Conservation (phyloP, 2,888 invertebrate genomes). For the Ditula angustiorana region DNA sequence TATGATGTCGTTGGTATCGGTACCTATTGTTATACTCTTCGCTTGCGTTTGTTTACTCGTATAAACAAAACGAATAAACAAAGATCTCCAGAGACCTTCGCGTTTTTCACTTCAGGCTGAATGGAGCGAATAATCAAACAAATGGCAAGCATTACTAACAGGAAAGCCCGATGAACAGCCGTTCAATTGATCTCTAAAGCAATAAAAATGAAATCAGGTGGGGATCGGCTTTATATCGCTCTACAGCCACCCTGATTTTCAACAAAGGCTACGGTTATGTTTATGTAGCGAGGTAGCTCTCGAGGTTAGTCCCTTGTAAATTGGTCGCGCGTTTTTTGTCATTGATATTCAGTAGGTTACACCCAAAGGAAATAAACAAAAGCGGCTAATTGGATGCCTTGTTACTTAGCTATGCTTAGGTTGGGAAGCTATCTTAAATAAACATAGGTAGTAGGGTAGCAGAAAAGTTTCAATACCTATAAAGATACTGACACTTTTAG, state of each 20-base stretch:
- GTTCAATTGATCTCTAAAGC: conserved; percentile 13
- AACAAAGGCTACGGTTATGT: conserved; percentile 15
- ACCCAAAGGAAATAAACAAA: conserved; percentile 18
- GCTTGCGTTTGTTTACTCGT: conserved; percentile 13
- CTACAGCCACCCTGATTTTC: not conserved
- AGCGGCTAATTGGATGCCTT: conserved; percentile 14
- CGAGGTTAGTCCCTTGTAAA: conserved; percentile 3
- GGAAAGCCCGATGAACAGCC: conserved; percentile 3
- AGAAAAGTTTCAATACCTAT: too few relatives aligned
- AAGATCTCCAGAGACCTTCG: not conserved
- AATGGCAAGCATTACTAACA: conserved; percentile 25
- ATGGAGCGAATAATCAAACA: conserved; percentile 31
- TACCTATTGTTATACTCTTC: conserved; percentile 8
- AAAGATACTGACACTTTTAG: too few relatives aligned
- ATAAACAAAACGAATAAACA: conserved; percentile 14
- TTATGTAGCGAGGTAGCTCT: not conserved
- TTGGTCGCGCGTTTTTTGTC: not conserved
- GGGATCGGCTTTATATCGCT: conserved; percentile 18
- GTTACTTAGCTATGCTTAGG: not conserved
- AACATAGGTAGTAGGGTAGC: too few relatives aligned
- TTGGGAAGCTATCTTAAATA: not conserved
- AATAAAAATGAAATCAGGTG: conserved; percentile 19
- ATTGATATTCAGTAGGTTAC: conserved; percentile 29
- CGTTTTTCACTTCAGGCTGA: conserved; percentile 10
- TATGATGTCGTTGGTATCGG: conserved; percentile 16